Conservation (phyloP, 1,140 invertebrate species). For the Venturia canescens region DNA sequence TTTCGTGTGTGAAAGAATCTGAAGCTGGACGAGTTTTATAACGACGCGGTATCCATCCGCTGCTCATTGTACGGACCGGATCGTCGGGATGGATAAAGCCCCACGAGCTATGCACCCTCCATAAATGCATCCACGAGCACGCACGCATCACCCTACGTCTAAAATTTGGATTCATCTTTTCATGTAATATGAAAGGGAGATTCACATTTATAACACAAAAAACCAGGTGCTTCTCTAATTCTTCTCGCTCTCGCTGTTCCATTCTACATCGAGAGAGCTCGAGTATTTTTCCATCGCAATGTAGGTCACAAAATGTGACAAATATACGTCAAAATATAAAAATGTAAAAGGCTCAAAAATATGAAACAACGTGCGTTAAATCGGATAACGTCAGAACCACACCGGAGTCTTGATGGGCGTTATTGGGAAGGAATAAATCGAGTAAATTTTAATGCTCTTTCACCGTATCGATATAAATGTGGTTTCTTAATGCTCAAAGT, state of each 20-base stretch:
- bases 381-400: too few relatives aligned
- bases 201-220: constrained; percentile 9
- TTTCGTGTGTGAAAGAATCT: neutral
- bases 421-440: too few relatives aligned
- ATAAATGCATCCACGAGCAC: neutral
- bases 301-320: neutral
- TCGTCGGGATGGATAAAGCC: constrained; percentile 27
- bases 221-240: constrained; percentile 19
- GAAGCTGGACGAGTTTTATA: constrained; percentile 32
- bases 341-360: neutral
- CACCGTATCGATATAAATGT: too few relatives aligned
- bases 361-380: neutral
- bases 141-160: neutral
- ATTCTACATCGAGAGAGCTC: neutral
- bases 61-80: constrained; percentile 28
- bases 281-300: neutral
- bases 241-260: neutral
- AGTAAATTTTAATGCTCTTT: neutral
- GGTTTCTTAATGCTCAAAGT: too few relatives aligned
- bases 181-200: constrained; percentile 12
- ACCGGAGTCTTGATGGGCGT: too few relatives aligned
- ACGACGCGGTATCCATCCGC: constrained; percentile 50
- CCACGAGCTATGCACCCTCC: constrained; percentile 11
- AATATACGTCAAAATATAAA: constrained; percentile 10
- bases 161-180: constrained; percentile 28